These are phyloP conservation scores for Harpagifer antarcticus DNA, from an alignment of 2,797 vertebrate species.

Conservation along the genomic window DNA sequence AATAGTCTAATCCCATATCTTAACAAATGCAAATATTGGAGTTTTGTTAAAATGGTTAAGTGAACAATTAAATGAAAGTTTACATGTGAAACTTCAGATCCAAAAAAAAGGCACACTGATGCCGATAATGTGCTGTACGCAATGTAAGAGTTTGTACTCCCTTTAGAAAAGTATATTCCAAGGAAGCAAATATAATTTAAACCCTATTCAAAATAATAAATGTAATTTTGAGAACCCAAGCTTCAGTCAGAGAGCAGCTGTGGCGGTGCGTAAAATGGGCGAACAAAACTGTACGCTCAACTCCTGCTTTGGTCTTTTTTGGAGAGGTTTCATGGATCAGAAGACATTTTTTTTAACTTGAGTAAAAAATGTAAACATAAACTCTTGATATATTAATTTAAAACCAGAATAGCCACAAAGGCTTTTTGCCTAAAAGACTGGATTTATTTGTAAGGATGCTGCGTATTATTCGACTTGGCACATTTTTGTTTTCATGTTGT, in stretches of 20 bases:
- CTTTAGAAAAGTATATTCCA: slow-evolving; percentile 80
- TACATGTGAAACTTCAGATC: slow-evolving; percentile 92
- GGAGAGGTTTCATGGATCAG: not conserved
- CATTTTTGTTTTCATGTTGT: slow-evolving; percentile 16
- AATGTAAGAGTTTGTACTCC: slow-evolving; percentile 83
- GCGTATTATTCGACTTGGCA: slow-evolving; percentile 9
- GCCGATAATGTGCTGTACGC: slow-evolving; percentile 89
- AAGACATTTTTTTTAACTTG: slow-evolving; percentile 10
- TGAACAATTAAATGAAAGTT: slow-evolving; percentile 98
- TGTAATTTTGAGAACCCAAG: slow-evolving; percentile 81
- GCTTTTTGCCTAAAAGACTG: not conserved
- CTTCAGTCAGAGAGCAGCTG: slow-evolving; percentile 48
- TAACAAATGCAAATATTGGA: slow-evolving; percentile 99
- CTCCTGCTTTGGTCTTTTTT: not conserved
- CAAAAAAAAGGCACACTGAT: slow-evolving; percentile 89
- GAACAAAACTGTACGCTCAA: slow-evolving; percentile 29
- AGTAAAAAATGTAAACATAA: not conserved
- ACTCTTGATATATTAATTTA: not conserved
- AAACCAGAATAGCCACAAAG: not conserved
- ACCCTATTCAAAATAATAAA: slow-evolving; percentile 89
- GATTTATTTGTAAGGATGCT: slow-evolving; percentile 1
- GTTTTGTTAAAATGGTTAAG: slow-evolving; percentile 99
- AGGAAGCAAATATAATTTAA: slow-evolving; percentile 90
- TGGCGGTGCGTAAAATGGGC: slow-evolving; percentile 70
- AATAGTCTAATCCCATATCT: slow-evolving; percentile 98